Conservation (phyloP, 2,888 invertebrate genomes). For the Sericinus montela region DNA sequence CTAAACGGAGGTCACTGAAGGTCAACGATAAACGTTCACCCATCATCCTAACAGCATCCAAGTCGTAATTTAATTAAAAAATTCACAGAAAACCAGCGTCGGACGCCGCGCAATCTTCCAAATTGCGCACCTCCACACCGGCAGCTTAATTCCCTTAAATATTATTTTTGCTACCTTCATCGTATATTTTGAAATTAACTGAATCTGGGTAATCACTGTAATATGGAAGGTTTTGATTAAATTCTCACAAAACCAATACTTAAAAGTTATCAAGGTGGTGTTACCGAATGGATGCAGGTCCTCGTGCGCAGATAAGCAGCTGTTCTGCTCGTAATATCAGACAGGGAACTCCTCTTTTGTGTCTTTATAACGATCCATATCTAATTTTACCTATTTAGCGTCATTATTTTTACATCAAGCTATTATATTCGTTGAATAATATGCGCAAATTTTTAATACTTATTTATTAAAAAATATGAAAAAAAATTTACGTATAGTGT, state of each 20-base stretch:
- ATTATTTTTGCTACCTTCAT: conserved; percentile 70
- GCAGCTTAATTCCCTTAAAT: conserved; percentile 74
- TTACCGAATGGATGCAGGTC: conserved; percentile 36
- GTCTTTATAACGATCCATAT: conserved; percentile 34
- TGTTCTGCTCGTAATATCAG: conserved; percentile 17
- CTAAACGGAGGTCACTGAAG: conserved; percentile 32
- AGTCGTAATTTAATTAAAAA: conserved; percentile 77
- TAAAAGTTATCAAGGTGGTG: conserved; percentile 59
- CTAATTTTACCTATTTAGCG: conserved; percentile 27
- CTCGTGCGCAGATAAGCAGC: conserved; percentile 15
- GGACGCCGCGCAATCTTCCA: conserved; percentile 62
- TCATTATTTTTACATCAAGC: conserved; percentile 13
- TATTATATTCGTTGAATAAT: no score
- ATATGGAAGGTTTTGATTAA: conserved; percentile 70
- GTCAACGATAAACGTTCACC: conserved; percentile 39
- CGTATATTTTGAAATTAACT: conserved; percentile 75
- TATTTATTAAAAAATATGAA: no score
- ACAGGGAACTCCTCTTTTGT: conserved; percentile 40
- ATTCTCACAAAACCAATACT: conserved; percentile 74
- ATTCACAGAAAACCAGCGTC: conserved; percentile 71
- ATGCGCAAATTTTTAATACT: no score
- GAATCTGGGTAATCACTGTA: conserved; percentile 61
- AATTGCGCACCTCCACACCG: conserved; percentile 61
- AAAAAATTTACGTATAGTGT: no score
- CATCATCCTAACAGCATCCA: conserved; percentile 64